Base-by-base conservation (phyloP, 2,888 invertebrate species). In the Troides helena region DNA sequence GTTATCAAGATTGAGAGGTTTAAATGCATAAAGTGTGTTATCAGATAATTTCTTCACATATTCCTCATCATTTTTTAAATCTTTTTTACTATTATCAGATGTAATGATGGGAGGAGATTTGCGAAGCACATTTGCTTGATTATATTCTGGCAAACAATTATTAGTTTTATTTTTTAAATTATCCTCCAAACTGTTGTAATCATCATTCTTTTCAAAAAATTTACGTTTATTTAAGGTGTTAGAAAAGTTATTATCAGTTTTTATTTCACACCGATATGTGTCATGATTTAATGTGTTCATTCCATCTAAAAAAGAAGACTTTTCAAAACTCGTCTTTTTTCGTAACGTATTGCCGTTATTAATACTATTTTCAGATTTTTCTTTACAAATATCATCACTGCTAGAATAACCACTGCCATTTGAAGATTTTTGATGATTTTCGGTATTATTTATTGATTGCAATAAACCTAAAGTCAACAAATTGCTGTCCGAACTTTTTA, bases 171-270 rank as follows among this genome's bases (percentile, higher is more conserved):
- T 71, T 77, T 76, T 74, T 70, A 67, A 74, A 14, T 66, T 73
- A 72, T 77, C 71, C 68, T 79, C 25, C 72, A 71, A 30, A 79
- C 83, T 77, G 63, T 78, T 83, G 30, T 78, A 68, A 14, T 77
- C 72, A 23, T 86, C 86, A 46, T 78, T 77, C 71, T 84, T 88
- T 81, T 92, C 90, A 74, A 91, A 90, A 36, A 90, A 72, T 78
- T 87, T 90, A 77, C 85, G 85, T 80, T 89, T 92, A 69, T 80
- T 89, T 65, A 90, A 75, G 3, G 90, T 91, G 73, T 89, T 90
- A 14, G 85, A 88, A 75, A 75, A 84, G 70, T 76, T 84, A n/a
- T 79, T 85, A 53, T 90, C 86, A 61, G 80, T 71, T 76, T 85
- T 85, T 23, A 77, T 65, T 66, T 90, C 90, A 43, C 79, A 63